These are phyloP conservation scores for Spinus olivaceus DNA, from an alignment of 2,797 vertebrate genomes.

Conservation along the genomic window DNA sequence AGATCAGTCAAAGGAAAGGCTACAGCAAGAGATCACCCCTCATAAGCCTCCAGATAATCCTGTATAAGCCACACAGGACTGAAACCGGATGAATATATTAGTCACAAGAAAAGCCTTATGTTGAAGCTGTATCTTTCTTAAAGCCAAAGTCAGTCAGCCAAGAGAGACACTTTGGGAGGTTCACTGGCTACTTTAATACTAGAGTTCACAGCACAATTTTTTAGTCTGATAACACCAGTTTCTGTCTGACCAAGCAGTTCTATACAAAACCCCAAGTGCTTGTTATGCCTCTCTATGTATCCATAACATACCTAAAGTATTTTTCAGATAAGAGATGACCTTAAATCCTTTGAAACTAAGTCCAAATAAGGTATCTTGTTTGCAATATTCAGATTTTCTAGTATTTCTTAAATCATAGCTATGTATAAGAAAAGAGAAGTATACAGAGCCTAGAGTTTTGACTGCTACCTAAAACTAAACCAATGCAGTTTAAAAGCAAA, in stretches of 20 bases:
- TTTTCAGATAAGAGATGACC: background rate
- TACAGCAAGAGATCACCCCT: background rate
- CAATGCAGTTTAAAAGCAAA: background rate
- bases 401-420: background rate
- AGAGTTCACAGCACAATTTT: background rate
- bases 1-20: background rate
- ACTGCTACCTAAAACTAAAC: background rate
- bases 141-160: background rate
- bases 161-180: background rate
- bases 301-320: background rate
- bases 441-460: background rate
- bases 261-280: background rate
- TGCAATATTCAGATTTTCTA: background rate
- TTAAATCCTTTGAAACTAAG: background rate
- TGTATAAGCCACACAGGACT: background rate
- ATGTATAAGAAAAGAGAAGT: background rate
- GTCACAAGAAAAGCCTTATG: conserved; percentile 30
- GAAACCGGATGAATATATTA: background rate
- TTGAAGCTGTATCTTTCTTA: background rate
- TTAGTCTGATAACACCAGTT: background rate
- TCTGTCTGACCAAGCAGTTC: background rate
- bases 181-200: background rate
- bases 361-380: background rate
- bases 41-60: background rate
- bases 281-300: background rate